Evolutionary conservation across 2,797 vertebrate genomes (phyloP), one percentile per base, ranked within the genome.

Genomic region (Chloroceryle inda): DNA sequence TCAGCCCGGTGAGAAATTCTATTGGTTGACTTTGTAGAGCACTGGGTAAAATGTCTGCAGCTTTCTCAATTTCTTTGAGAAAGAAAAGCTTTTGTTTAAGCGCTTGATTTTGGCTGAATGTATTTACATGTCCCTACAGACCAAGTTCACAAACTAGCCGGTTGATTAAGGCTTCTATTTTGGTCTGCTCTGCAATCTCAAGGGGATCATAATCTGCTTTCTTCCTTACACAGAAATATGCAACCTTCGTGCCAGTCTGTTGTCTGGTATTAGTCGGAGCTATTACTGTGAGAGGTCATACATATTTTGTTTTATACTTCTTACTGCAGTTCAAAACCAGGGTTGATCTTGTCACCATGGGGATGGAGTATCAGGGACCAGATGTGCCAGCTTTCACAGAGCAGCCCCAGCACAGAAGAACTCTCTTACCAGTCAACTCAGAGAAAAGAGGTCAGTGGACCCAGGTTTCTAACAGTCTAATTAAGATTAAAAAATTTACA

Each of bases 101-200:
- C 69, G 64, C 35, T 64, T 87, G 63, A 42, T 85, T 96, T 93
- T 92, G 59, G 50, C 64, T 82, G 44, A 75, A 83, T 37, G 16
- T 50, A 67, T 92, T 94, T 89, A 76, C 24, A 33, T 47, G 58
- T 72, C 73, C 59, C 52, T 77, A 52, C n/a, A 86, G 73, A 74
- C 55, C 31, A 63, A 71, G 56, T 66, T 94, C 66, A 61, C 50
- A 94, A 88, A 64, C 58, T 84, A 55, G 37, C 45, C 88, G 22
- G 17, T n/a, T 92, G 67, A 82, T 72, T 83, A 80, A 86, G 55
- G 23, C 26, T 92, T 72, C 63, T 91, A 11, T 85, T 97, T 97
- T 89, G 5, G 4, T 89, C 73, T 81, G 38, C 42, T 88, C 19
- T 38, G 38, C 37, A 72, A 10, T 85, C 68, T 62, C 66, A 55